A percentile compares a stretch with the other conserved stretches of the same genome.
Evolutionary conservation across 2,797 vertebrate genomes (phyloP).

Genomic region (Erpetoichthys calabaricus): DNA sequence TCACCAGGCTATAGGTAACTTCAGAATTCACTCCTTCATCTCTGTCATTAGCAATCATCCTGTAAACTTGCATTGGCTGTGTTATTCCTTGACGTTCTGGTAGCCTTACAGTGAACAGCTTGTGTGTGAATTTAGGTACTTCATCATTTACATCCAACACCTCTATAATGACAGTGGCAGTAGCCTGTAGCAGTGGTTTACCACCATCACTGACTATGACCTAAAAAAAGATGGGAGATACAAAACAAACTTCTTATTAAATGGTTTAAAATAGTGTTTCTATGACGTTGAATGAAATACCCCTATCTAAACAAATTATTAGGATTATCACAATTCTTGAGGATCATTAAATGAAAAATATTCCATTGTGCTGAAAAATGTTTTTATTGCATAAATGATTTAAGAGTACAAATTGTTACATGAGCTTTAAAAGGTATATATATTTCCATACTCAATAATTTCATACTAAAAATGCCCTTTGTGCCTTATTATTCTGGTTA

Average conservation of each 20-base stretch:
- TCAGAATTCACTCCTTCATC: constrained; percentile 71
- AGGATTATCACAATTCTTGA: neutral
- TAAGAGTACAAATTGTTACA: too few relatives aligned
- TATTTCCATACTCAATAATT: too few relatives aligned
- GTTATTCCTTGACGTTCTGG: constrained; percentile 37
- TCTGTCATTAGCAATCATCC: constrained; percentile 70
- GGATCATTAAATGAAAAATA: too few relatives aligned
- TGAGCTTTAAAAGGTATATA: too few relatives aligned
- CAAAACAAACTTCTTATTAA: neutral
- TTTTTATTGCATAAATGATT: too few relatives aligned
- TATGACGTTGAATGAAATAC: neutral
- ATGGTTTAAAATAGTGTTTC: neutral
- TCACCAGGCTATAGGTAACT: constrained; percentile 70
- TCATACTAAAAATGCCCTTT: too few relatives aligned
- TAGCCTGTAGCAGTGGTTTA: constrained; percentile 61
- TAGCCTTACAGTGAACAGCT: constrained; percentile 73
- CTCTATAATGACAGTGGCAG: constrained; percentile 68
- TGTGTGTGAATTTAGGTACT: constrained; percentile 71
- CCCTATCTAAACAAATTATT: neutral
- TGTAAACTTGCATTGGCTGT: constrained; percentile 47
- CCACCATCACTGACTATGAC: constrained; percentile 80
- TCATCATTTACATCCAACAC: constrained; percentile 81
- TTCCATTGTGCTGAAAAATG: too few relatives aligned
- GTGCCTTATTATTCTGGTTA: too few relatives aligned
- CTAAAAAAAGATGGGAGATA: constrained; percentile 34